Evolutionary conservation across 1,140 invertebrate species (phyloP), one percentile per base, ranked within the genome.

Genomic region (Coelopa frigida): DNA sequence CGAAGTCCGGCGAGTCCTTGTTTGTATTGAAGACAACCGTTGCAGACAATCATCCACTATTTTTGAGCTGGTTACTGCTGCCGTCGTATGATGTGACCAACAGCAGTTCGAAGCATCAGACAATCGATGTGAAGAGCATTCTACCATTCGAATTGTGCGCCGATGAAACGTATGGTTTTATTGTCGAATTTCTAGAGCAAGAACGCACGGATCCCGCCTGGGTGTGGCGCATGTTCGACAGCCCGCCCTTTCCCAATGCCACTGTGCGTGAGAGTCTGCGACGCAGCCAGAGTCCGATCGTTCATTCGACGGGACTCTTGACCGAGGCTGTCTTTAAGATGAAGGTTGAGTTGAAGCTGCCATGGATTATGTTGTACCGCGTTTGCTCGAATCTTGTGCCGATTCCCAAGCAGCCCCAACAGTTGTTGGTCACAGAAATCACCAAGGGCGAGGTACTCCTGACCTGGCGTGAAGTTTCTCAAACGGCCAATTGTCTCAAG

Each of bases 181-280:
- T 69, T 1, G 59, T 70, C 4, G 72, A 73, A 54, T 42, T 57
- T 17, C 44, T 73, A 44, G 63, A 72, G 50, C 65, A 69, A 26
- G 40, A 56, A 4, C 32, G 31, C 12, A 66, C 66, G 4, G 61
- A 70, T 57, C 67, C 67, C 1, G 46, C 43, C 4, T 33, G 53
- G n/a, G 23, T 70, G 15, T 70, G 63, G 67, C 48, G 44, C 3
- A 46, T 51, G 20, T 47, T 27, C 11, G 52, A 52, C 0, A 56
- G 50, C 18, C 67, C 63, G 6, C 39, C 54, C 0, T 70, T 56
- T 58, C 67, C 67, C 0, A 61, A 70, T 51, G 53, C 49, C 14
- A 59, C 53, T 1, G 7, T 64, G 8, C 47, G 61, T 7, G 53
- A 54, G 40, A 48, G 38, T 10, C 59, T 70, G 66, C 53, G 63